phyloP scores from a whole-genome alignment of 2,888 invertebrate genomes.

The Hypomecis atomaria region DNA sequence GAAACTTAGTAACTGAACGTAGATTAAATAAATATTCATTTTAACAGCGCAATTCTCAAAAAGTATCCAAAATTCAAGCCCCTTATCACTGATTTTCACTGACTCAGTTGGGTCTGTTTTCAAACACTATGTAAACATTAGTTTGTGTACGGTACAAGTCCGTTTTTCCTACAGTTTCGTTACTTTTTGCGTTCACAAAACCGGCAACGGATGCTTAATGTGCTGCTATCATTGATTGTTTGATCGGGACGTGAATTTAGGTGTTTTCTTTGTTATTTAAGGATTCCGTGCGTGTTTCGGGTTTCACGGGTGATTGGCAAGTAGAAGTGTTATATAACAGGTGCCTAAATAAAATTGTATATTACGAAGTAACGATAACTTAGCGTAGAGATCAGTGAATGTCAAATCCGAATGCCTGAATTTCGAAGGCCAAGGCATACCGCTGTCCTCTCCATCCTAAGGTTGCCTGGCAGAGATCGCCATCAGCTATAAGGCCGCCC shows the following conservation, averaged over 20 bases:
- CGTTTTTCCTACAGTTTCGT: constrained; percentile 52
- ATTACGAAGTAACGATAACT: too few relatives aligned
- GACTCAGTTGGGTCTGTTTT: constrained; percentile 33
- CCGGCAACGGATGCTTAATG: constrained; percentile 59
- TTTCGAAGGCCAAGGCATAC: too few relatives aligned
- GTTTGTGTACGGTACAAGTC: constrained; percentile 50
- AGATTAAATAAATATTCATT: constrained; percentile 8
- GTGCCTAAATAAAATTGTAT: background rate
- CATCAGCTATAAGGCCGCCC: too few relatives aligned
- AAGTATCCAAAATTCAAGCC: background rate
- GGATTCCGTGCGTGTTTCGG: constrained; percentile 9
- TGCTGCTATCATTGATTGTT: constrained; percentile 63
- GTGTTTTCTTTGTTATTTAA: constrained; percentile 33
- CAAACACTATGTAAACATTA: constrained; percentile 47
- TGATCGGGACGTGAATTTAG: constrained; percentile 59
- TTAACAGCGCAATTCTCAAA: background rate
- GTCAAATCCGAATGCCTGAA: too few relatives aligned
- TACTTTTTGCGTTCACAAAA: constrained; percentile 53
- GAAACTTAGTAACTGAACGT: constrained; percentile 3
- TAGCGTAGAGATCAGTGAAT: too few relatives aligned
- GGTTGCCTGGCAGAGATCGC: too few relatives aligned
- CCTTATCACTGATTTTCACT: constrained; percentile 23
- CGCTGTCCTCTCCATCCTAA: too few relatives aligned
- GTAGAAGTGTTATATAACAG: background rate
- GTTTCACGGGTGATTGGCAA: constrained; percentile 16